Base-by-base conservation (phyloP, 2,113 vertebrate genomes). In the Siniperca knerii region DNA sequence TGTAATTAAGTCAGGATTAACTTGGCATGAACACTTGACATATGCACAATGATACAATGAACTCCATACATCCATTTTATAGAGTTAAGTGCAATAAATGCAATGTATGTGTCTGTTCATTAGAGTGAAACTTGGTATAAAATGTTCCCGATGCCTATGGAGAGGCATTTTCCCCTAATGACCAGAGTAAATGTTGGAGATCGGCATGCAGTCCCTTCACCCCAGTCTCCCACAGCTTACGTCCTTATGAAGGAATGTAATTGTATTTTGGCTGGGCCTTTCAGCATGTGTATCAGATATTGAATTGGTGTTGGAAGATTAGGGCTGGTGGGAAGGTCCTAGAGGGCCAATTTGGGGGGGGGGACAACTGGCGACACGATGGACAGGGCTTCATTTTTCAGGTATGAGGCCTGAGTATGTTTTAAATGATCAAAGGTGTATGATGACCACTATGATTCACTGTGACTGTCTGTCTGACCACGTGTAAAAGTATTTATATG, bases 261-360 rank as follows among this genome's bases (percentile, higher is more conserved):
- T 83, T 89, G 81, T 86, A 78, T 90, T 90, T 89, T 85, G 84
- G 61, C 89, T 58, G 18, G 73, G 52, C 68, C 85, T 90, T 87
- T 92, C 85, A 90, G 67, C 85, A 82, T 76, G 75, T 60, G 83
- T 86, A 86, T 92, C 91, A 84, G 81, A 89, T 89, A 82, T 64
- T 89, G 89, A 84, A 81, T 16, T 77, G 37, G 75, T 68, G 80
- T 87, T 75, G 82, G 80, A 79, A 82, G 79, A 81, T 65, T 76
- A 78, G 20, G 50, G 62, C n/a, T 23, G 37, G 57, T 58, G 62
- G 75, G 54, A 69, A 54, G 29, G 40, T 64, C 35, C 40, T n/a
- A 21, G 29, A 74, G 42, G 58, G 35, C 50, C 6, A 25, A 25
- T n/a, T 16, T 18, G 23, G 61, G 68, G 10, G 50, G 6, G 50